Base-by-base conservation (phyloP, 2,113 vertebrate genomes). In the Phaethon lepturus region DNA sequence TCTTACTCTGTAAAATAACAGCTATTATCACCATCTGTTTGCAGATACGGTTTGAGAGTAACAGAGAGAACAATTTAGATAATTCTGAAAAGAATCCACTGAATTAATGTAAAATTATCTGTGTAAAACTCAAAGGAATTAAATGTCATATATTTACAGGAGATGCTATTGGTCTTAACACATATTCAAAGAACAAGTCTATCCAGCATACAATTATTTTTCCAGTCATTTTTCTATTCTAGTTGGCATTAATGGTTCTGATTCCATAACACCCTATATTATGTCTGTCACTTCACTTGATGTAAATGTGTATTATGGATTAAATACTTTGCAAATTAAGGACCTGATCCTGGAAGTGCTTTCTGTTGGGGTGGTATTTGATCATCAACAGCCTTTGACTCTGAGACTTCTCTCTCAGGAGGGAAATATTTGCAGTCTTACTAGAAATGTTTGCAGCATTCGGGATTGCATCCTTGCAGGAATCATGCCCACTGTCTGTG, bases 401-500 rank as follows among this genome's bases (percentile, higher is more conserved):
- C 19, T 50, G 7, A 45, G 55, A 11, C 1, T 5, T 83, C 40
- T 68, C 15, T 78, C 33, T 63, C 7, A 17, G 29, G n/a, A 56
- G n/a, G 42, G 42, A 67, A 83, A 44, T 77, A 42, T 47, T 72
- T 42, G 4, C 8, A 4, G 22, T 89, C 22, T 25, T 45, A 20
- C 53, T 64, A 6, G 45, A 73, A 42, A 31, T 7, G 4, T 38
- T 47, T 47, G 15, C 38, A 44, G 60, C 3, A 3, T 50, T 62
- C 1, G 9, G 26, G 45, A 10, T 35, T 5, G 47, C 52, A 40
- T 85, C 50, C 53, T 69, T 24, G 24, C 45, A 38, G 68, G 59
- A 45, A 33, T 60, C 1, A 0, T 83, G 74, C 20, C 33, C 0
- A 0, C 66, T 72, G 29, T 11, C 45, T n/a, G 42, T 19, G 45